Evolutionary conservation across 1,140 invertebrate genomes (phyloP).

Genomic region (Drosophila santomea): DNA sequence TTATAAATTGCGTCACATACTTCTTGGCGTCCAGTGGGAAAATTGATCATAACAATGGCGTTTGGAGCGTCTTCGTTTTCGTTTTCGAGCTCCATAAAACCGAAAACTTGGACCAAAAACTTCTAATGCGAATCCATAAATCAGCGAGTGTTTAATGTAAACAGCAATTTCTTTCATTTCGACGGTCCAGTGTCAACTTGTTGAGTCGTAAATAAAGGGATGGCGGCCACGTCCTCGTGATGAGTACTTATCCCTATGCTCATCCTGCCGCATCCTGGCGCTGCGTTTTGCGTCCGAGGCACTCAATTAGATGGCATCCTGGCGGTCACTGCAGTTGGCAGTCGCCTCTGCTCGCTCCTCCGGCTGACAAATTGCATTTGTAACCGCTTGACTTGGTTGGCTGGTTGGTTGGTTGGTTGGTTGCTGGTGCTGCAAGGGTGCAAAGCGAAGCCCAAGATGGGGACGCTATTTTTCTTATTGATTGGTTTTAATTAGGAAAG

Average conservation of each 20-base stretch:
- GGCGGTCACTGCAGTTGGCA: conserved; percentile 54
- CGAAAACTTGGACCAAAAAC: conserved; percentile 36
- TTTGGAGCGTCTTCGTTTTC: too few species aligned
- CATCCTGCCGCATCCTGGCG: neutral
- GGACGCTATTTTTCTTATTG: conserved; percentile 75
- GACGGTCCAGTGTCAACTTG: conserved; percentile 70
- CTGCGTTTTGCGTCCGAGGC: conserved; percentile 25
- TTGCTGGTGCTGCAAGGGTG: conserved; percentile 4
- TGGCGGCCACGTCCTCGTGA: conserved; percentile 7
- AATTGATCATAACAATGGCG: conserved; percentile 58
- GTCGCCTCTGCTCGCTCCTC: conserved; percentile 12
- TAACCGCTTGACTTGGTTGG: conserved; percentile 43
- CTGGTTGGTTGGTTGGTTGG: too few species aligned
- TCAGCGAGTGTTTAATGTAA: conserved; percentile 55
- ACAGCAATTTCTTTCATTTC: conserved; percentile 33
- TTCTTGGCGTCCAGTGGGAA: conserved; percentile 55
- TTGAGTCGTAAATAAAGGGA: conserved; percentile 74
- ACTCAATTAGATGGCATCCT: conserved; percentile 56
- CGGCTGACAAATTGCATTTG: conserved; percentile 78
- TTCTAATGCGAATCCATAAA: conserved; percentile 75
- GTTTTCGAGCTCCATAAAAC: conserved; percentile 30
- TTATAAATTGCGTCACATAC: conserved; percentile 80
- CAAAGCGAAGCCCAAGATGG: conserved; percentile 30
- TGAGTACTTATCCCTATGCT: conserved; percentile 8
- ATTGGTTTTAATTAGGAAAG: conserved; percentile 81